Evolutionary conservation across 2,888 invertebrate species (phyloP), one percentile per base, ranked within the genome.

Genomic region (Pachycephus smyrnensis): DNA sequence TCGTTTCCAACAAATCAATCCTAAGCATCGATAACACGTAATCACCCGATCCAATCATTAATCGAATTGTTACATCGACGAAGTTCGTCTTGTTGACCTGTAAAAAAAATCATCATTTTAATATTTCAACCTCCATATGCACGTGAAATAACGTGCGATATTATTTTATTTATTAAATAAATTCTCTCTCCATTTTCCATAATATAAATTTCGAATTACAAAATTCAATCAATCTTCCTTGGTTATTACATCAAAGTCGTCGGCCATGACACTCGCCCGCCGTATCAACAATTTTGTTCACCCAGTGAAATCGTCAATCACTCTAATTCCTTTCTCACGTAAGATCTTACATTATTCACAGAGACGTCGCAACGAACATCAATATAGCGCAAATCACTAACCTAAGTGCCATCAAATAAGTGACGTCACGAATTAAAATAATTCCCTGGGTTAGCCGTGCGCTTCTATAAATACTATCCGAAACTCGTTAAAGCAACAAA

Each of bases 401-500:
- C 15, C 40, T 6, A 40, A 15, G 15, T 15, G 6, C 4, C 15
- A 23, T 23, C 9, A 55, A 9, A 23, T 9, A 23, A 55, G 23
- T 55, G 55, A 55, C 55, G 55, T 55, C 15, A 23, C 55, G 23
- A 23, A 55, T 23, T 9, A 23, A 55, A 55, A 55, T 40, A 55
- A 55, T 55, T 55, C 55, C 69, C 77, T 30, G 73, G 11, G 55
- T 76, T 40, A 73, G 37, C 33, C 75, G 75, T 78, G 68, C 73
- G 76, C 73, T 73, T 80, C 76, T 69, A 77, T 75, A 77, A 80
- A 78, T 82, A 78, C 80, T 55, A 82, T 80, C 79, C 75, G 77
- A 80, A 82, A 80, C 80, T 82, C 82, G 80, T 82, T 82, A 80
- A 79, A 77, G 73, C 74, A 71, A 33, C 71, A 15, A 71, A 31